These are phyloP conservation scores for Talpa occidentalis DNA, from an alignment of 2,113 vertebrate species.

Conservation along the genomic window DNA sequence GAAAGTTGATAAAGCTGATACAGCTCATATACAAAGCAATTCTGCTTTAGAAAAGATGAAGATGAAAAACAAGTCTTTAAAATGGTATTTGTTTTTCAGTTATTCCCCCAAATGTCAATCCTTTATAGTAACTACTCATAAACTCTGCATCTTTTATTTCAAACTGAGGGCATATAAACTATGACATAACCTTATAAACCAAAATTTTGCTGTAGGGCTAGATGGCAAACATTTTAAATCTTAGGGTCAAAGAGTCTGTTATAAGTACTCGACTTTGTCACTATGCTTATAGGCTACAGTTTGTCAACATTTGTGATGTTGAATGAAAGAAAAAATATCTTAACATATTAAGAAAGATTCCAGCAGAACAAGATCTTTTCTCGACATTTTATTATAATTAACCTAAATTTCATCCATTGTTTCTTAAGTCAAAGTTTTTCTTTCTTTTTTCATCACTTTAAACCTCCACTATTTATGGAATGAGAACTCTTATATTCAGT, in stretches of 20 bases:
- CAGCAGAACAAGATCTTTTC: not conserved
- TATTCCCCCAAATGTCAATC: not conserved
- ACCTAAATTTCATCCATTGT: not conserved
- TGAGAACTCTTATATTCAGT: not conserved
- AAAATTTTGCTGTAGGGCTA: not conserved
- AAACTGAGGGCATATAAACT: not conserved
- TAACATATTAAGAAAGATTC: not conserved
- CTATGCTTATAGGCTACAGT: not conserved
- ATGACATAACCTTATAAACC: not conserved
- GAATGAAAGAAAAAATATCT: conserved; percentile 43
- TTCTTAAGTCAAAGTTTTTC: conserved; percentile 27
- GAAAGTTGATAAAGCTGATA: not conserved
- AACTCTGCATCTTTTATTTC: conserved; percentile 43
- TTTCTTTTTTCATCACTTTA: not conserved
- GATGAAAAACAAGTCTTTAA: conserved; percentile 9
- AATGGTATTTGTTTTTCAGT: conserved; percentile 13
- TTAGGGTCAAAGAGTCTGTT: not conserved
- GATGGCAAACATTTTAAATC: not conserved
- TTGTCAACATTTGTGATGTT: not conserved
- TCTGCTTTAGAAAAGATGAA: conserved; percentile 22
- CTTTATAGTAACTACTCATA: not conserved
- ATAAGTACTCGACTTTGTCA: not conserved
- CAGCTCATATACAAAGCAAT: not conserved
- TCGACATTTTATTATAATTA: not conserved
- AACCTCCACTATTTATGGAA: not conserved